Evolutionary conservation across 2,888 invertebrate genomes (phyloP), one percentile per base, ranked within the genome.

Genomic region (Megaustenia siamemsis): DNA sequence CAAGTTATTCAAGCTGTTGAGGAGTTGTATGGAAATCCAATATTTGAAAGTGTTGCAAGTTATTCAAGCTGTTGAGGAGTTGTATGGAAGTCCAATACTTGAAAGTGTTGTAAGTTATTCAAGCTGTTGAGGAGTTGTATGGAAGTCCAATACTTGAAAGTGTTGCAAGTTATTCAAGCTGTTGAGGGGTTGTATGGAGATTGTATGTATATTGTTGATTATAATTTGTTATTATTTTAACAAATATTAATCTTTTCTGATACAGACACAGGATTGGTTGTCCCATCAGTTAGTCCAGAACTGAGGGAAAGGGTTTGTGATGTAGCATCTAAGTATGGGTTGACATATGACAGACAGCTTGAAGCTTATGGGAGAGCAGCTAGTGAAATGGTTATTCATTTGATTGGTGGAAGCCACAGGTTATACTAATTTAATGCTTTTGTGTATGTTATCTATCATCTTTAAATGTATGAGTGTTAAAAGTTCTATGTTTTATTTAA

Each of bases 341-440:
- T 96, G 68, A 95, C 95, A 79, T 95, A 95, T 92, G 96, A 96
- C 85, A 95, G 96, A 83, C 95, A 96, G 93, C 95, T 96, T 82
- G 96, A 97, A 94, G 95, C 97, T 92, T 95, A 97, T 92, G 97
- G 97, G 69, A 95, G 98, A 87, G 97, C 97, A 69, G 96, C 96
- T 45, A 96, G 96, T 83, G 98, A 98, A 94, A 96, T 98, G 95
- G 96, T 96, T 86, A 95, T 97, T 21, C 96, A 97, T 89, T 95
- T 98, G 80, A 94, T 97, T 85, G 98, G 98, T 66, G 98, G 98
- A 80, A 96, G 96, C 60, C 96, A 97, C 90, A 94, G 95, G 95
- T 95, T 32, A 18, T 32, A 32, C 32, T 63, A 15, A 10, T 32
- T 63, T 32, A 32, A 32, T 3, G 21, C 21, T 24, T 53, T 53